phyloP scores from a whole-genome alignment of 2,888 invertebrate genomes.

The Napeogenes inachia region DNA sequence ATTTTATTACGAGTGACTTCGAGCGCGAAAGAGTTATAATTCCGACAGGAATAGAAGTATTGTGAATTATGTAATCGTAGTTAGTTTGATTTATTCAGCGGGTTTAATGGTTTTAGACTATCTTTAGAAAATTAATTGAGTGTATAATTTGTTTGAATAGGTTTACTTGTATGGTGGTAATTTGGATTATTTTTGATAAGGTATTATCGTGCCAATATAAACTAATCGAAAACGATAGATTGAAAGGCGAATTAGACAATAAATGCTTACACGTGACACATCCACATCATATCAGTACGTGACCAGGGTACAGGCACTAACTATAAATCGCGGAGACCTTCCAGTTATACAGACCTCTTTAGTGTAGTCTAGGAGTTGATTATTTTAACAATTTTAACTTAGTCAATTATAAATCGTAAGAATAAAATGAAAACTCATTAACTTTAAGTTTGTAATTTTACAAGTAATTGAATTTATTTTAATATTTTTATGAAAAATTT shows the following conservation, averaged over 20 bases:
- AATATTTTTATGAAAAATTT: no score
- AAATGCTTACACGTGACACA: slow-evolving; percentile 54
- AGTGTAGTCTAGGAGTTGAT: slow-evolving; percentile 11
- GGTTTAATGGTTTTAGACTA: neutral
- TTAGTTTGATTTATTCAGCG: slow-evolving; percentile 2
- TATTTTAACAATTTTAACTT: no score
- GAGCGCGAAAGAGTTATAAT: slow-evolving; percentile 13
- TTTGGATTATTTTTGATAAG: neutral
- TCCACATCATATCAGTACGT: slow-evolving; percentile 70
- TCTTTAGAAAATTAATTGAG: neutral
- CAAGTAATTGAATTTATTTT: no score
- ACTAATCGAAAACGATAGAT: slow-evolving; percentile 13
- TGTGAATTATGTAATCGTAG: slow-evolving; percentile 10
- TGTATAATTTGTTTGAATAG: neutral
- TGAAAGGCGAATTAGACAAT: slow-evolving; percentile 26
- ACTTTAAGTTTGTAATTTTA: no score
- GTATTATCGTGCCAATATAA: neutral
- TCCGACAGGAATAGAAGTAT: slow-evolving; percentile 10
- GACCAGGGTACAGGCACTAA: slow-evolving; percentile 57
- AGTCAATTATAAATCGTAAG: no score
- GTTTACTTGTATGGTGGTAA: neutral
- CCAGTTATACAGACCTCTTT: slow-evolving; percentile 39
- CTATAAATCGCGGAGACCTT: slow-evolving; percentile 61
- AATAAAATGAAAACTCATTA: no score
- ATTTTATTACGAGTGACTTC: slow-evolving; percentile 43